Evolutionary conservation across 2,113 vertebrate species (phyloP).

Genomic region (Brachypodius melanocephalos): DNA sequence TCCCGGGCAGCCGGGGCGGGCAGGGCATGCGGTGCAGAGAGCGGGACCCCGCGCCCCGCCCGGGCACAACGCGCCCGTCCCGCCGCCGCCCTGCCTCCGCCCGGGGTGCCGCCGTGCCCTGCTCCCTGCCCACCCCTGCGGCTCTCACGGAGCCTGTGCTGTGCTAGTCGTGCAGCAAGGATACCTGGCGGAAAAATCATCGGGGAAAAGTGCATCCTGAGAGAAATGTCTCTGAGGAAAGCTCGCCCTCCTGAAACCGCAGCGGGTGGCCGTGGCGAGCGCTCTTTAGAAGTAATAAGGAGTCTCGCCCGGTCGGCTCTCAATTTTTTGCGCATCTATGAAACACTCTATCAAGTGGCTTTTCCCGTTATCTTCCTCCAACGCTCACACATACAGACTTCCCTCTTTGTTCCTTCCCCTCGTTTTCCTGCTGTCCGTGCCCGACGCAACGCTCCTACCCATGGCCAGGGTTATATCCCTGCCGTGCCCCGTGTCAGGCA

Average conservation of each 20-base stretch:
- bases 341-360: not conserved
- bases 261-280: not conserved
- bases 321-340: not conserved
- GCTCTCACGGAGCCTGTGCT: not conserved
- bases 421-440: no score
- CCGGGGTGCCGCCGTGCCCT: fast-evolving
- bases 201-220: not conserved
- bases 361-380: not conserved
- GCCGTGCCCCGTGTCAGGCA: not conserved
- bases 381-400: not conserved
- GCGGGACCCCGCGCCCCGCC: not conserved
- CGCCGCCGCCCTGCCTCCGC: not conserved
- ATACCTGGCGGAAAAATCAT: not conserved
- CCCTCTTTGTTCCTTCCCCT: not conserved
- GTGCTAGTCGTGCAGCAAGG: not conserved
- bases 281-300: not conserved
- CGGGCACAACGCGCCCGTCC: not conserved
- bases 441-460: not conserved
- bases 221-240: not conserved
- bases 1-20: not conserved
- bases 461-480: no score
- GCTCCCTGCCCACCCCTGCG: fast-evolving
- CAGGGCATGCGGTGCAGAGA: fast-evolving
- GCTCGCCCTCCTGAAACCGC: not conserved
- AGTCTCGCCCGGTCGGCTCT: not conserved